These are phyloP conservation scores for Phocoena phocoena DNA, from an alignment of 2,113 vertebrate species.

Conservation along the genomic window DNA sequence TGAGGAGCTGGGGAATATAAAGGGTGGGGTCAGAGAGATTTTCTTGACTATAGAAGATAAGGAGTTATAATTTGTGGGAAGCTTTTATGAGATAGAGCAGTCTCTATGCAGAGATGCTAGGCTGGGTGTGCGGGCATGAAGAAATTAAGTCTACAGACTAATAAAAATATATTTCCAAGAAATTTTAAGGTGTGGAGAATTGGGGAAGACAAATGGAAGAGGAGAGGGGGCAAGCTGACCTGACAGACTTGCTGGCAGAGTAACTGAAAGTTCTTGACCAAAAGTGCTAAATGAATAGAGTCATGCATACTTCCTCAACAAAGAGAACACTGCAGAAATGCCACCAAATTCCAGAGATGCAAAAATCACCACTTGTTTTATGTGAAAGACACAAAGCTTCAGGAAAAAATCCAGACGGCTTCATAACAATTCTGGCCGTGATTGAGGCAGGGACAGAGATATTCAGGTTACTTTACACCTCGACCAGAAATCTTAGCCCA, in stretches of 20 bases:
- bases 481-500: neutral
- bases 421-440: neutral
- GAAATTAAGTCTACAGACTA: neutral
- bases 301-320: neutral
- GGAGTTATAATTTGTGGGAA: neutral
- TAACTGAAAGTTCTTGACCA: neutral
- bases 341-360: conserved; percentile 30
- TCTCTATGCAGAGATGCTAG: neutral
- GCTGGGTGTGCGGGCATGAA: neutral
- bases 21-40: conserved; percentile 19
- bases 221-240: neutral
- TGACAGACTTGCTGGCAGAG: neutral
- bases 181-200: conserved; percentile 51
- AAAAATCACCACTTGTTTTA: conserved; percentile 37
- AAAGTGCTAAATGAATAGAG: neutral
- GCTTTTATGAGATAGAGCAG: neutral
- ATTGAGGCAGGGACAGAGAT: neutral
- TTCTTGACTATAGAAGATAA: conserved; percentile 58
- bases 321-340: conserved; percentile 23
- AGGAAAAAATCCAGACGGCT: neutral
- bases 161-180: conserved; percentile 44
- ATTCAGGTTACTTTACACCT: neutral
- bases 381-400: conserved; percentile 39
- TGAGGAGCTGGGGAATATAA: neutral
- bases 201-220: conserved; percentile 35